Conservation (phyloP, 2,113 vertebrate genomes). For the Erythrocercus mccallii region DNA sequence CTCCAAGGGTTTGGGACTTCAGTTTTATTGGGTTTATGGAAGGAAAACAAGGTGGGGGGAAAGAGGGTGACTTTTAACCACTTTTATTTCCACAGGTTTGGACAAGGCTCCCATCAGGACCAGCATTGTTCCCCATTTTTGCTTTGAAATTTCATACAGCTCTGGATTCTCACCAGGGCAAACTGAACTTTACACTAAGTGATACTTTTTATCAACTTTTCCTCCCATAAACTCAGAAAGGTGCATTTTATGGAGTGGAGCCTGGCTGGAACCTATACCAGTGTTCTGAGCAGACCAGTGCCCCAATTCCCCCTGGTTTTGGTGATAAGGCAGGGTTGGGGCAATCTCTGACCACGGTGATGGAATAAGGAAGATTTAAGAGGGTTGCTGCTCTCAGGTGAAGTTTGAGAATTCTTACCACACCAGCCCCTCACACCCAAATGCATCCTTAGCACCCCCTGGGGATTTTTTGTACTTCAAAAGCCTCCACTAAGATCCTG, state of each 20-base stretch:
- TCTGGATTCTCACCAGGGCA: not conserved
- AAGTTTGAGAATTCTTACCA: not conserved
- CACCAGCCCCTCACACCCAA: not conserved
- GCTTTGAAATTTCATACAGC: not conserved
- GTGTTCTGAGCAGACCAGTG: not conserved
- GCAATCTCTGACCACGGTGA: not conserved
- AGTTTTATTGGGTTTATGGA: not conserved
- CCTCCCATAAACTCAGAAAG: not conserved
- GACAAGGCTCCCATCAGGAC: not conserved
- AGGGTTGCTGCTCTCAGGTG: not conserved
- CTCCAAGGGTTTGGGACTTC: not conserved
- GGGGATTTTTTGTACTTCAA: not conserved
- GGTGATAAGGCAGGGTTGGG: not conserved
- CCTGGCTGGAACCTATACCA: not conserved
- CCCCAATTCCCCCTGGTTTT: rapidly evolving
- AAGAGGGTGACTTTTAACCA: not conserved
- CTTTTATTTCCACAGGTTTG: not conserved
- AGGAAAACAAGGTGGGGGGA: not conserved
- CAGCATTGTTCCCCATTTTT: not conserved
- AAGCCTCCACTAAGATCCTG: not conserved
- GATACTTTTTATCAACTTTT: not conserved
- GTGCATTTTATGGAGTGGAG: not conserved
- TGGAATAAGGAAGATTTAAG: not conserved
- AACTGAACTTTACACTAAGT: not conserved
- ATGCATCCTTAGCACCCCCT: not conserved